Evolutionary conservation across 1,140 invertebrate species (phyloP).

Genomic region (Brachionus calyciflorus): DNA sequence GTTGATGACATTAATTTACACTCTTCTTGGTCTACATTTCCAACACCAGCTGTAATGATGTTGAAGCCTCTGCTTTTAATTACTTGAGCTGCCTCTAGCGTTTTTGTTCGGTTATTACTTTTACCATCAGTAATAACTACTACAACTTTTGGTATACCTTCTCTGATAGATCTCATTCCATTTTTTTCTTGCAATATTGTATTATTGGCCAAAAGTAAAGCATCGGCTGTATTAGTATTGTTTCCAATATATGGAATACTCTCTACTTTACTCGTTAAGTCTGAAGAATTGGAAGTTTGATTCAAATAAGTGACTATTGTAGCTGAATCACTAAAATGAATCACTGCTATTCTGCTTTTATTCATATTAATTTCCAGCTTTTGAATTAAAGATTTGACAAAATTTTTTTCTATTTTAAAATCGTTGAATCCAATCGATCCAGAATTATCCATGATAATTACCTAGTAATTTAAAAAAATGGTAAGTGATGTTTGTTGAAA

Average conservation of each 20-base stretch:
- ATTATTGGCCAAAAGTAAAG: not conserved
- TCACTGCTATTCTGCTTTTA: too few species aligned
- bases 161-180: not conserved
- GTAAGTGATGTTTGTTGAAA: too few species aligned
- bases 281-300: too few species aligned
- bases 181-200: slow-evolving; percentile 9
- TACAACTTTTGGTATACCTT: slow-evolving; percentile 22
- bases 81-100: not conserved
- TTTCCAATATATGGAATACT: not conserved
- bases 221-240: not conserved
- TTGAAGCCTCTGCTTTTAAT: slow-evolving; percentile 6
- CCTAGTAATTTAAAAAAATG: too few species aligned
- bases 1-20: not conserved
- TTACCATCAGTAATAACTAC: not conserved
- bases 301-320: too few species aligned
- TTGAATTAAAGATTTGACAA: too few species aligned
- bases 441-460: too few species aligned
- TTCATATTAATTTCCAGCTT: too few species aligned
- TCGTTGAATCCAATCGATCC: too few species aligned
- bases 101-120: not conserved
- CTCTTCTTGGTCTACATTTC: not conserved
- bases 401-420: too few species aligned
- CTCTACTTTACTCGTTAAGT: not conserved
- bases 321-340: too few species aligned
- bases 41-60: not conserved